phyloP scores from a whole-genome alignment of 2,113 vertebrate species.

The Himantopus leucocephalus region DNA sequence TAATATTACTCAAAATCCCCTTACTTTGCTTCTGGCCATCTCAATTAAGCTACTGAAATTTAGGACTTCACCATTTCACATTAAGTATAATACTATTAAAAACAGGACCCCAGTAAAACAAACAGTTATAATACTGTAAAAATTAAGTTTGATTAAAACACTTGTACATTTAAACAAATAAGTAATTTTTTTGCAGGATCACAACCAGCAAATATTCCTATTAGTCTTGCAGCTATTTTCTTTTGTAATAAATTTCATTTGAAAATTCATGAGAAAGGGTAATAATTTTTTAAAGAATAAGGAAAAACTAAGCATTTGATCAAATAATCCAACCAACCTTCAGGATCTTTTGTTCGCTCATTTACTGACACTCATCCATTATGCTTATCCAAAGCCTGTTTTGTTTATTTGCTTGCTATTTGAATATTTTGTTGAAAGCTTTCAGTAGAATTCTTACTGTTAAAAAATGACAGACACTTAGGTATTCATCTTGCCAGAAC shows the following conservation, averaged over 20 bases:
- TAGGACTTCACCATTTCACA: background rate
- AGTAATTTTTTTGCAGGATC: background rate
- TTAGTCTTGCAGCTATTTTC: background rate
- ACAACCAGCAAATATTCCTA: background rate
- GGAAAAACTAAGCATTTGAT: background rate
- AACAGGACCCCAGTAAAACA: background rate
- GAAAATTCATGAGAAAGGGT: background rate
- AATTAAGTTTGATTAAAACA: background rate
- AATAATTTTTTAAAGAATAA: background rate
- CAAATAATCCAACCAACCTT: background rate
- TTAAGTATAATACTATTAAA: background rate
- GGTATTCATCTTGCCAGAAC: background rate
- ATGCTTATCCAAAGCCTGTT: background rate
- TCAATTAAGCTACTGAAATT: background rate
- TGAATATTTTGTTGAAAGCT: background rate
- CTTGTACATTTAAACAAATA: background rate
- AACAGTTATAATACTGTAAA: background rate
- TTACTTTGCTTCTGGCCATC: background rate
- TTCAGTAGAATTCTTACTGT: background rate
- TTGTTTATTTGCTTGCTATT: background rate
- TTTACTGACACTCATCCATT: background rate
- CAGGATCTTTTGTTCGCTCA: background rate
- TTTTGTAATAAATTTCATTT: background rate
- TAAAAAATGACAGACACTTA: background rate
- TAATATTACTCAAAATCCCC: background rate